Percentiles rank a stretch among this genome's conserved stretches.
Evolutionary conservation across 2,888 invertebrate genomes (phyloP).

Genomic region (Empis stercorea): DNA sequence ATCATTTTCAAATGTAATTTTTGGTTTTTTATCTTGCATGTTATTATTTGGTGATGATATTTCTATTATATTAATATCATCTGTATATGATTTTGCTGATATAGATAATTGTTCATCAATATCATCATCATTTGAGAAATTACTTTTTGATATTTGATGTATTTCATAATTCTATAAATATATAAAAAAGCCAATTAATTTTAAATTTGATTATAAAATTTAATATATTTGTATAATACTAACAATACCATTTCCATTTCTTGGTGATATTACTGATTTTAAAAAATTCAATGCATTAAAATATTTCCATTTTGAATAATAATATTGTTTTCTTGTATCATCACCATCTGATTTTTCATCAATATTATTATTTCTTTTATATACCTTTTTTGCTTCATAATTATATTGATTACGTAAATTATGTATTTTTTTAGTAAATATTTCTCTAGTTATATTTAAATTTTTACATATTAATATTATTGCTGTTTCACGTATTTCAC

Average conservation of each 20-base stretch:
- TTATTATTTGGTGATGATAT: too few relatives aligned
- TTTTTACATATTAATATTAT: slow-evolving; percentile 24
- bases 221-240: neutral
- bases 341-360: slow-evolving; percentile 18
- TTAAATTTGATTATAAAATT: too few relatives aligned
- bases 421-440: slow-evolving; percentile 32
- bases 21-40: too few relatives aligned
- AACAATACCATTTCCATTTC: slow-evolving; percentile 18
- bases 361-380: slow-evolving; percentile 24
- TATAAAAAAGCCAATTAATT: too few relatives aligned
- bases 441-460: slow-evolving; percentile 25
- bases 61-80: too few relatives aligned
- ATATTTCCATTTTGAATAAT: slow-evolving; percentile 30
- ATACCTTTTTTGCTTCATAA: slow-evolving; percentile 30
- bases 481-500: slow-evolving; percentile 25
- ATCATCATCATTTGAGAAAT: too few relatives aligned
- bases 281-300: slow-evolving; percentile 31
- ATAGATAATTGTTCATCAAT: too few relatives aligned
- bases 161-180: too few relatives aligned
- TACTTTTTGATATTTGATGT: too few relatives aligned
- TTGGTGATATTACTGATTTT: slow-evolving; percentile 26
- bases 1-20: too few relatives aligned
- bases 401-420: slow-evolving; percentile 34
- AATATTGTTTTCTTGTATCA: slow-evolving; percentile 10
- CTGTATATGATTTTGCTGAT: too few relatives aligned